phyloP scores from a whole-genome alignment of 2,797 vertebrate genomes.

The Hapalemur alaotrensis region DNA sequence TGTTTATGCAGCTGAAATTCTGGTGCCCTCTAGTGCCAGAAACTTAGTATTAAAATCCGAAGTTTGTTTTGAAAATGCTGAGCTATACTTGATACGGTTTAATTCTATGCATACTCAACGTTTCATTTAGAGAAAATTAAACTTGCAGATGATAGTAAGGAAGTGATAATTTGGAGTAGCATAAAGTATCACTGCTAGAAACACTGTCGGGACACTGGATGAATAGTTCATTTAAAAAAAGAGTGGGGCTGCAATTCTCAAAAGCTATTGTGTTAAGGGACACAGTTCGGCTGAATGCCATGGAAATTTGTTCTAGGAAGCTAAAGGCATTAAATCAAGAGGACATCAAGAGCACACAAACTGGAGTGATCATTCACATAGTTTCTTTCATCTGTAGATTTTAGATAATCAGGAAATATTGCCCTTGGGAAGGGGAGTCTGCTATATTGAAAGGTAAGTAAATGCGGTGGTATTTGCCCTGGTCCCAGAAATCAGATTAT shows the following conservation, averaged over 20 bases:
- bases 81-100: not conserved
- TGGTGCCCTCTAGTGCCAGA: slow-evolving; percentile 32
- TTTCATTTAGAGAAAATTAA: slow-evolving; percentile 34
- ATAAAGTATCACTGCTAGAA: not conserved
- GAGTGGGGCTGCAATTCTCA: not conserved
- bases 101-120: not conserved
- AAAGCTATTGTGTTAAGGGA: not conserved
- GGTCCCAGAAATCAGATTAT: not conserved
- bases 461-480: not conserved
- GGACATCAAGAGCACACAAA: not conserved
- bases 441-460: not conserved
- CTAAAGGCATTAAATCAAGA: not conserved
- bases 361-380: not conserved
- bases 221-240: not conserved
- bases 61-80: slow-evolving; percentile 13
- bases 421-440: not conserved
- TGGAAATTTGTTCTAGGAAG: not conserved
- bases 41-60: not conserved
- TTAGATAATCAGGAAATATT: not conserved
- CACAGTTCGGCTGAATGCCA: not conserved
- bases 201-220: not conserved
- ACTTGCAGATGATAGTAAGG: not conserved
- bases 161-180: not conserved
- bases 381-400: not conserved
- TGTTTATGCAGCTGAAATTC: not conserved